Base-by-base conservation (phyloP, 2,113 vertebrate species). In the Columbina picui region DNA sequence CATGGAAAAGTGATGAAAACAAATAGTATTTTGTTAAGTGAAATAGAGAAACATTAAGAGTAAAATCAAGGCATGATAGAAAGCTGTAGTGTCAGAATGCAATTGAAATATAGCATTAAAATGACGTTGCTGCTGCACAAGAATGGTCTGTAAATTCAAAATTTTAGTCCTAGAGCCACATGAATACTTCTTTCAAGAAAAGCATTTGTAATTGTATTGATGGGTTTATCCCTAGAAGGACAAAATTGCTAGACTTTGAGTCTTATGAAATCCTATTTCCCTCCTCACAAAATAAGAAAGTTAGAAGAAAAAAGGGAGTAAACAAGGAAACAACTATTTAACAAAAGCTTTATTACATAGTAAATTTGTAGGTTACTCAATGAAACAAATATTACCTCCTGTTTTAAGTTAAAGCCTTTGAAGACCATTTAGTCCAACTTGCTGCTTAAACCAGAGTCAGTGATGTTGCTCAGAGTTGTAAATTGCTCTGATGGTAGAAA, bases 191-290 rank as follows among this genome's bases (percentile, higher is more conserved):
- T 87, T 90, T 95, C 27, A 85, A 87, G 56, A 89, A 96, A 74
- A 81, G 36, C n/a, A 60, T 32, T 84, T 73, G 27, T 73, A 87
- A 80, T 91, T 75, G 59, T 86, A 77, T 87, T 87, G 78, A 90
- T 95, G 78, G 39, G 26, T 91, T 91, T 93, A 73, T 68, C 56
- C 56, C 68, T 86, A 26, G 75, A 96, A 83, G 83, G 49, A 15
- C 22, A 64, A 41, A 68, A 77, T 76, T 89, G 52, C 41, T 93
- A 39, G n/a, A 77, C 34, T 87, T 94, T 94, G 76, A 94, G 74
- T 82, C 59, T 94, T 78, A 86, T 3, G 21, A 84, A 84, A 49
- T 83, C 57, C 93, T 9, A 69, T 95, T 91, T 97, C 97, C 57
- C 3, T 95, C 25, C 36, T 94, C 12, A 39, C 22, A 70, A n/a